Percentiles rank a stretch among this genome's conserved stretches.
phyloP scores from a whole-genome alignment of 2,888 invertebrate genomes.

The Acronicta psi region DNA sequence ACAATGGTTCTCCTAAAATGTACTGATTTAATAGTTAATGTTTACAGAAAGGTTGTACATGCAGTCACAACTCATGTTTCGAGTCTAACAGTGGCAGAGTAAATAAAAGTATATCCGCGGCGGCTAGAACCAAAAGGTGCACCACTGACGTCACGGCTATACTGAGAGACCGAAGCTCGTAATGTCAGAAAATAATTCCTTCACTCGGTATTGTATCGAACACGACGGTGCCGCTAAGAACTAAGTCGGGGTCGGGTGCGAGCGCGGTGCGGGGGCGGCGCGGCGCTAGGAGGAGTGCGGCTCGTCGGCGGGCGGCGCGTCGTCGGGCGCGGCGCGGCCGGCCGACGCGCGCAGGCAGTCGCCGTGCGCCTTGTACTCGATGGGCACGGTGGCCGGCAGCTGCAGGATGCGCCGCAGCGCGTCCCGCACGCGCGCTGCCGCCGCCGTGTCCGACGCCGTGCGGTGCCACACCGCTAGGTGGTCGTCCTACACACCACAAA shows the following conservation, averaged over 20 bases:
- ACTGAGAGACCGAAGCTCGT: constrained; percentile 13
- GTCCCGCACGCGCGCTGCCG: constrained; percentile 97
- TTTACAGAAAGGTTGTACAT: constrained; percentile 6
- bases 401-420: constrained; percentile 98
- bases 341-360: constrained; percentile 77
- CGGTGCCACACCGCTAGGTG: constrained; percentile 99
- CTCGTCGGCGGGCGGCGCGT: constrained; percentile 48
- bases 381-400: constrained; percentile 96
- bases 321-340: constrained; percentile 53
- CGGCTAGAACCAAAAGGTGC: constrained; percentile 27
- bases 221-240: constrained; percentile 24
- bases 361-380: constrained; percentile 95
- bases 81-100: constrained; percentile 14
- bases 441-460: constrained; percentile 96
- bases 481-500: constrained; percentile 93
- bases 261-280: constrained; percentile 41
- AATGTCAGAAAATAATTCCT: constrained; percentile 22
- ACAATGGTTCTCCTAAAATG: constrained; percentile 22
- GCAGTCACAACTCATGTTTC: constrained; percentile 20
- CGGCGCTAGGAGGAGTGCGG: constrained; percentile 28
- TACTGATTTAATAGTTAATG: constrained; percentile 27
- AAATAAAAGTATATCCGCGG: constrained; percentile 25
- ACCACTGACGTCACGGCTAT: constrained; percentile 20
- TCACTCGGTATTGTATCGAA: constrained; percentile 34
- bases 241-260: constrained; percentile 17